A percentile compares a stretch with the other conserved stretches of the same genome.
Conservation (phyloP, 92 coral and sea anemone genomes). For the Diadumene lineata region DNA sequence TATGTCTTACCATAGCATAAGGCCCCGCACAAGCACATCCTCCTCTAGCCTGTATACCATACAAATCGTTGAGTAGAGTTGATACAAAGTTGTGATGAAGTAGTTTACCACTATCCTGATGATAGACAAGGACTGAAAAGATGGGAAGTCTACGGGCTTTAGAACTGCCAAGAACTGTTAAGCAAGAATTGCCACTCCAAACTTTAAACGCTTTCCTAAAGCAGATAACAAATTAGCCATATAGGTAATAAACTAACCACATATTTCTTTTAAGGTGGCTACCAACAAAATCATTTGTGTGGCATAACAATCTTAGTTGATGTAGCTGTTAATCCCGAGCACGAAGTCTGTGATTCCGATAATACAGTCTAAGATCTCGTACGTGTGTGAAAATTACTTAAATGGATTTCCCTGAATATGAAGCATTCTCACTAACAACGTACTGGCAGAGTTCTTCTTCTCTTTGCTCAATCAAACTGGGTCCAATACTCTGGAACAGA, state of each 20-base stretch:
- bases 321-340: too few relatives aligned
- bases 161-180: conserved; percentile 60
- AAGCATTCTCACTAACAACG: not conserved
- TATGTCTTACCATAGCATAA: conserved; percentile 67
- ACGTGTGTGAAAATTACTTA: too few relatives aligned
- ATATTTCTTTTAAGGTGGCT: too few relatives aligned
- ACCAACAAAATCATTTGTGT: too few relatives aligned
- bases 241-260: too few relatives aligned
- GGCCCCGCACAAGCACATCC: conserved; percentile 95
- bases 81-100: conserved; percentile 84
- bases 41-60: conserved; percentile 82
- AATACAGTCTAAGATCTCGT: too few relatives aligned
- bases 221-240: not conserved
- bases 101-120: conserved; percentile 72
- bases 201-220: conserved; percentile 64
- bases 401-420: not conserved
- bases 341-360: too few relatives aligned
- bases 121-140: conserved; percentile 70
- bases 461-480: conserved; percentile 57
- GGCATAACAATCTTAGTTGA: too few relatives aligned
- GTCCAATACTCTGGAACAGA: conserved; percentile 50
- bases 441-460: conserved; percentile 81
- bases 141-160: conserved; percentile 70
- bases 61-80: conserved; percentile 73
- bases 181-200: conserved; percentile 48